Evolutionary conservation across 2,888 invertebrate species (phyloP).

Genomic region (Bellardia bayeri): DNA sequence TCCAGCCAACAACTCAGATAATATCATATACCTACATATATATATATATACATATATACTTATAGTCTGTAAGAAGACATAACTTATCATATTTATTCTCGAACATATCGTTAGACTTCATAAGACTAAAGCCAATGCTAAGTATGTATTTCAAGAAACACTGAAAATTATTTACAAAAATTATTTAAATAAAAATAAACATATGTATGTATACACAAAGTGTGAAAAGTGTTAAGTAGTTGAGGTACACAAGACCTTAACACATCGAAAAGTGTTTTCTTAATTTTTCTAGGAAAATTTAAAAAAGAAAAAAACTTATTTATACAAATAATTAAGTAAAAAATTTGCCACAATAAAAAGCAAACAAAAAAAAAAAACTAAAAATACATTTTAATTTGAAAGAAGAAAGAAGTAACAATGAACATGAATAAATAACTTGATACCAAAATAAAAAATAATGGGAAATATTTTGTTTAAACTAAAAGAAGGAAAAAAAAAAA

Average conservation of each 20-base stretch:
- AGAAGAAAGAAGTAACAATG: slow-evolving; percentile 13
- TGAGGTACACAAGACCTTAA: slow-evolving; percentile 8
- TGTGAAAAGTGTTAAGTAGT: slow-evolving; percentile 36
- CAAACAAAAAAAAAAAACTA: slow-evolving; percentile 25
- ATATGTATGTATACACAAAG: neutral
- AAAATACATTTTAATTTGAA: slow-evolving; percentile 21
- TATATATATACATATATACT: too few species aligned
- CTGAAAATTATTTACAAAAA: slow-evolving; percentile 16
- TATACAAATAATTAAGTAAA: slow-evolving; percentile 28
- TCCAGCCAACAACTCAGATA: neutral
- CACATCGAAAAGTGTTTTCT: neutral
- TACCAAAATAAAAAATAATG: slow-evolving; percentile 26
- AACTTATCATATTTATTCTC: neutral
- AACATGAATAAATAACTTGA: slow-evolving; percentile 39
- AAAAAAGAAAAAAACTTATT: neutral
- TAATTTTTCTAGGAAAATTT: slow-evolving; percentile 26
- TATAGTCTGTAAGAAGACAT: too few species aligned
- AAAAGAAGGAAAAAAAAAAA: neutral
- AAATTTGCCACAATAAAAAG: slow-evolving; percentile 34
- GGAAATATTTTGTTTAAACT: slow-evolving; percentile 1
- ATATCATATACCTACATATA: too few species aligned
- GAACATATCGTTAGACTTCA: slow-evolving; percentile 10
- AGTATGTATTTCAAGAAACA: neutral
- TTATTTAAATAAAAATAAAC: slow-evolving; percentile 9
- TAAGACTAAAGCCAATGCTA: slow-evolving; percentile 36